Base-by-base conservation (phyloP, 2,113 vertebrate species). In the Setophaga coronata region DNA sequence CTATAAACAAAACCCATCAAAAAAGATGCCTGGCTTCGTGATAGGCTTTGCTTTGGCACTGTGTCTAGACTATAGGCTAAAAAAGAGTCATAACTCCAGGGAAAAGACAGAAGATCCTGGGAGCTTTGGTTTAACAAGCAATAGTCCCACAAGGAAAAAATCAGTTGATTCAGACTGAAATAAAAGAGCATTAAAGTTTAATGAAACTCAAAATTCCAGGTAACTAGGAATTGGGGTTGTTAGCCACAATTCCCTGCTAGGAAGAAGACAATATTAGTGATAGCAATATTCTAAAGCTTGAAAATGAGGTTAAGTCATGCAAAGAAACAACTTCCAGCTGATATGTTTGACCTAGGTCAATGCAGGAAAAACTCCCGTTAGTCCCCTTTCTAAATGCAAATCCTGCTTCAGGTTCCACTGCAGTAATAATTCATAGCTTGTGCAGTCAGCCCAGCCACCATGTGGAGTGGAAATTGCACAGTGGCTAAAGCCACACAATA, bases 271-370 rank as follows among this genome's bases (percentile, higher is more conserved):
- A 53, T 78, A 90, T 92, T 93, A 90, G 33, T 13, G 0, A 48
- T 45, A 93, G 48, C 76, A 78, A 14, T 81, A 58, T 31, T 80
- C 29, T 82, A 73, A 93, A 85, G 19, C 74, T 88, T 91, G 76
- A 47, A 96, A 95, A 95, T 87, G 74, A 95, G 51, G 74, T 83
- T 86, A 81, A 97, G 79, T 67, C 47, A 83, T 93, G 95, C 95
- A 94, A 96, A 96, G 90, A 92, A 90, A 83, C 79, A 94, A 86
- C 72, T 86, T 96, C 93, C 88, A 95, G 82, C 88, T 92, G 95
- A 71, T 89, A 83, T 73, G 51, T 62, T 96, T 96, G 88, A 96
- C 95, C 90, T 77, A 74, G 92, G 95, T 96, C 95, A 96, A 50
- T 51, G 64, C 87, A 92, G 79, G 13, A 48, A 93, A 95, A 95